Evolutionary conservation across 2,113 vertebrate genomes (phyloP).

Genomic region (Centropus unirufus): DNA sequence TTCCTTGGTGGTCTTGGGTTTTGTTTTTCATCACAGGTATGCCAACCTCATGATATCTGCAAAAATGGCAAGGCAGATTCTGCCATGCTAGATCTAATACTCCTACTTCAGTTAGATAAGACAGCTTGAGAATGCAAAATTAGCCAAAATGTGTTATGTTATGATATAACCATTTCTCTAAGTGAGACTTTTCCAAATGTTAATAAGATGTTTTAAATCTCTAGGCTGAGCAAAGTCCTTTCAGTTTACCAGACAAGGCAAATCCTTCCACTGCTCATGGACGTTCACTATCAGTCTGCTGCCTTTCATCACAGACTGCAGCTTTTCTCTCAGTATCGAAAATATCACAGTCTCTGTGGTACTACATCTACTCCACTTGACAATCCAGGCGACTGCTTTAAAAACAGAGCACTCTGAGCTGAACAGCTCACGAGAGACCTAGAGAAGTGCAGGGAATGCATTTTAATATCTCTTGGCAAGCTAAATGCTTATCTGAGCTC

Average conservation of each 20-base stretch:
- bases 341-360: not conserved
- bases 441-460: constrained; percentile 12
- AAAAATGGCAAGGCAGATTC: not conserved
- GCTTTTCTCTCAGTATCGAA: not conserved
- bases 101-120: not conserved
- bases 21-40: not conserved
- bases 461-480: constrained; percentile 35
- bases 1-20: not conserved
- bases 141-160: not conserved
- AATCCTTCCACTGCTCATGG: not conserved
- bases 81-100: not conserved
- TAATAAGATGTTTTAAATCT: not conserved
- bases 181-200: not conserved
- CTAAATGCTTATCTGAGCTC: not conserved
- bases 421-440: not conserved
- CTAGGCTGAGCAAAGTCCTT: not conserved
- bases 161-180: not conserved
- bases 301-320: not conserved
- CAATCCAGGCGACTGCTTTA: not conserved
- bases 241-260: not conserved
- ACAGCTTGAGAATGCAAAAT: not conserved
- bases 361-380: not conserved
- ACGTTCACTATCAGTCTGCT: not conserved
- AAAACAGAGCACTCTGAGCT: not conserved
- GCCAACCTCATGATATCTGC: not conserved